These are phyloP conservation scores for Seira sanloemensis DNA, from an alignment of 2,888 invertebrate genomes.

Conservation along the genomic window DNA sequence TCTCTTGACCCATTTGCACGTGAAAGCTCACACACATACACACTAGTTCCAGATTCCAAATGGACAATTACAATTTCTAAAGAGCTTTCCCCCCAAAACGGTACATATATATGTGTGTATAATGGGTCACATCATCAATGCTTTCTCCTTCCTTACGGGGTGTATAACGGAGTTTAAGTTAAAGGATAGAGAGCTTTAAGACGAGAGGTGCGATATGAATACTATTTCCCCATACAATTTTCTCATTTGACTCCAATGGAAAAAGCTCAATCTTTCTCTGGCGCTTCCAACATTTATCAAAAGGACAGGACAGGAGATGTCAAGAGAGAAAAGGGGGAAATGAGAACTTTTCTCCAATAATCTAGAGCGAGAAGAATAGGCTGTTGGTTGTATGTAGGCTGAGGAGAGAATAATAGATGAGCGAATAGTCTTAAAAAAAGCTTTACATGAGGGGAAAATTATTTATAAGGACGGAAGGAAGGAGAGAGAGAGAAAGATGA, in stretches of 20 bases:
- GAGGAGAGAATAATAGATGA: constrained; percentile 22
- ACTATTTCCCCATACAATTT: no score
- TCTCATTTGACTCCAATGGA: no score
- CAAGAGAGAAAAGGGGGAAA: constrained; percentile 58
- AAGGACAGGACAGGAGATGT: constrained; percentile 64
- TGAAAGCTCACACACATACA: constrained; percentile 26
- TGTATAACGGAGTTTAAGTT: no score
- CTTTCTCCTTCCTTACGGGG: no score
- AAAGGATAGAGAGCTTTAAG: no score
- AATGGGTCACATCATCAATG: no score
- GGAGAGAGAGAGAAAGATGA: not conserved
- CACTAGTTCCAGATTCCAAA: no score
- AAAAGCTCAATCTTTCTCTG: constrained; percentile 57
- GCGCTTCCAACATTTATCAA: constrained; percentile 65
- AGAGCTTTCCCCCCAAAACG: no score
- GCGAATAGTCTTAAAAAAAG: no score
- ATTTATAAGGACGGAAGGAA: not conserved
- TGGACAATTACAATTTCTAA: constrained; percentile 28
- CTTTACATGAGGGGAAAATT: not conserved
- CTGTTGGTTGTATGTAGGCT: no score
- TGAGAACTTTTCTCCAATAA: constrained; percentile 65
- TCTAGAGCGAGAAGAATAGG: constrained; percentile 48
- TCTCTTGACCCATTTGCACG: constrained; percentile 49
- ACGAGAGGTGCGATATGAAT: no score
- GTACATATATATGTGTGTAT: no score